Evolutionary conservation across 2,797 vertebrate genomes (phyloP).

Genomic region (Argya squamiceps): DNA sequence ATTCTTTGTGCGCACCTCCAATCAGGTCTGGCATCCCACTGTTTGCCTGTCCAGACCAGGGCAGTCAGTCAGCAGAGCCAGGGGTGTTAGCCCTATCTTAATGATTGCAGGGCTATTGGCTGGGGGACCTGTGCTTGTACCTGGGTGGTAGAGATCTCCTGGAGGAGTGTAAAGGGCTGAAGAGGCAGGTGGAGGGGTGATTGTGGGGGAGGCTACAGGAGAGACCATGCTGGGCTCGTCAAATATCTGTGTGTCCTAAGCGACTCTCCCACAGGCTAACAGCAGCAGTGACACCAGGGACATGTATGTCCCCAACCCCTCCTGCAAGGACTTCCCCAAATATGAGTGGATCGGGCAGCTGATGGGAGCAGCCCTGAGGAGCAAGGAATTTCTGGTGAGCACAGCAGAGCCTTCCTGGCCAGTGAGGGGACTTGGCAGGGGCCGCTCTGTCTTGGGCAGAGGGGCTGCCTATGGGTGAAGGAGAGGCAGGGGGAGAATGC

Average conservation of each 20-base stretch:
- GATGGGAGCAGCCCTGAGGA: constrained; percentile 93
- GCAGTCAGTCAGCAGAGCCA: neutral
- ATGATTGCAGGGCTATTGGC: neutral
- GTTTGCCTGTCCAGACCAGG: neutral
- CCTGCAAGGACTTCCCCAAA: constrained; percentile 92
- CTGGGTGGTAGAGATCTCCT: neutral
- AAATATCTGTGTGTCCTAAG: neutral
- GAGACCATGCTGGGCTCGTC: neutral
- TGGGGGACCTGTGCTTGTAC: neutral
- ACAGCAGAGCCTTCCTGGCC: neutral
- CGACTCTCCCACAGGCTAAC: constrained; percentile 76
- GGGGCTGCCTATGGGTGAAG: neutral
- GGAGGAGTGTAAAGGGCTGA: neutral
- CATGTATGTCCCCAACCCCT: constrained; percentile 94
- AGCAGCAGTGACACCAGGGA: constrained; percentile 88
- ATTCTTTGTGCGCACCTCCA: constrained; percentile 92
- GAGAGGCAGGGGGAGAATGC: fast-evolving
- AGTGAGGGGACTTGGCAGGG: neutral
- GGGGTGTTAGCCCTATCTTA: neutral
- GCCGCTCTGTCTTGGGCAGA: fast-evolving
- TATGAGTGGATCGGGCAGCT: constrained; percentile 96
- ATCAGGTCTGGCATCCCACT: constrained; percentile 82
- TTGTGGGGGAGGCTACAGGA: neutral
- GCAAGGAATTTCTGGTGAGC: constrained; percentile 93
- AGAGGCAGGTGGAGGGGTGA: neutral